phyloP scores from a whole-genome alignment of 2,113 vertebrate species.

The Mohoua ochrocephala region DNA sequence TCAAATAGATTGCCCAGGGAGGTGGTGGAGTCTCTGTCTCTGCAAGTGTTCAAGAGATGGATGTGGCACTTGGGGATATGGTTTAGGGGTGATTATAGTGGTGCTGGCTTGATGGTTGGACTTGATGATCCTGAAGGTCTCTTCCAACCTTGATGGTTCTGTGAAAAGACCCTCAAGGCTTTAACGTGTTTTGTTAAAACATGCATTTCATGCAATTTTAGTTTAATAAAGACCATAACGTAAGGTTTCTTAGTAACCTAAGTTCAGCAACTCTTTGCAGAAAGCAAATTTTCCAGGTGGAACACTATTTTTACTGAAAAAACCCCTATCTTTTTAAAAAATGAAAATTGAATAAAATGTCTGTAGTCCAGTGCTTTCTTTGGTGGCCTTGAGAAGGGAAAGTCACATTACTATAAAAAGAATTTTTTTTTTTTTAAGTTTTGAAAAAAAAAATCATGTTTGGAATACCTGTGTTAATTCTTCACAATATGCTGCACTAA shows the following conservation, averaged over 20 bases:
- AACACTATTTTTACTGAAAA: background rate
- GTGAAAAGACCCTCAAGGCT: background rate
- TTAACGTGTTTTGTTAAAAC: background rate
- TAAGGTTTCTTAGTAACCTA: background rate
- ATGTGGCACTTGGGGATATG: background rate
- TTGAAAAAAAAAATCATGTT: background rate
- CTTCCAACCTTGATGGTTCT: background rate
- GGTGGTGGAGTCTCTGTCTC: background rate
- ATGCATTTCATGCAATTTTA: background rate
- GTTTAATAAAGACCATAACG: background rate
- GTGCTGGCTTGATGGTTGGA: background rate
- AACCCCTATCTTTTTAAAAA: accelerated
- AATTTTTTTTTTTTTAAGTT: background rate
- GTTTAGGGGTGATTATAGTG: background rate
- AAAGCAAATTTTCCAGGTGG: background rate
- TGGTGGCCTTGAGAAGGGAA: background rate
- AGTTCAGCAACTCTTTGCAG: background rate
- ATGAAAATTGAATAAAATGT: background rate
- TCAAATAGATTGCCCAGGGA: background rate
- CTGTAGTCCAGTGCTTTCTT: background rate
- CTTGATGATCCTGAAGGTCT: background rate
- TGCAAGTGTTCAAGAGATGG: background rate
- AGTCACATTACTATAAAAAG: background rate
- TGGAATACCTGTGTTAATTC: background rate
- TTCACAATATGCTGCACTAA: background rate